phyloP scores from a whole-genome alignment of 2,888 invertebrate species.

The Macrophya annulata region DNA sequence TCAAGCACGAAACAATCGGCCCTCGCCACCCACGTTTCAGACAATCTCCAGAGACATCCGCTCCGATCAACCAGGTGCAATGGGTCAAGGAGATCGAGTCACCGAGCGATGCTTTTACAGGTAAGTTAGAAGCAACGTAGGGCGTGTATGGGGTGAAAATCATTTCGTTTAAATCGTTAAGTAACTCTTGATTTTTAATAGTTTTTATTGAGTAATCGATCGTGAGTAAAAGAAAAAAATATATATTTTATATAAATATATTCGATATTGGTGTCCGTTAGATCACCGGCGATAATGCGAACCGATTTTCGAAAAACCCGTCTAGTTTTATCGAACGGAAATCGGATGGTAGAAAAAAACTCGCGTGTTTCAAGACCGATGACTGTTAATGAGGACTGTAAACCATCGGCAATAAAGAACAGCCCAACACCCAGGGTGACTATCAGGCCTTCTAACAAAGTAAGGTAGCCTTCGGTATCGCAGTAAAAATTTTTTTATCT shows the following conservation, averaged over 20 bases:
- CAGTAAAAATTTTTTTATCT: background rate
- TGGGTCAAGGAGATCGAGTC: constrained; percentile 42
- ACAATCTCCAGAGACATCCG: constrained; percentile 43
- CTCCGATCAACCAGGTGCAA: constrained; percentile 35
- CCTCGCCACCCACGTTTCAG: constrained; percentile 23
- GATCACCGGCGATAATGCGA: constrained; percentile 33
- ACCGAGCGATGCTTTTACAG: constrained; percentile 44
- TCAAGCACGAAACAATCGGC: constrained; percentile 20
- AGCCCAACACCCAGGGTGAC: background rate
- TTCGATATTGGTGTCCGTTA: background rate
- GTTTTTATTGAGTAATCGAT: background rate
- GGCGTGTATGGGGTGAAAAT: background rate
- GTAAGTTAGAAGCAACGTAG: background rate
- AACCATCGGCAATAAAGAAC: constrained; percentile 1
- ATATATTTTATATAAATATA: background rate
- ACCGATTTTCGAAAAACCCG: constrained; percentile 37
- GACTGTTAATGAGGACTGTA: constrained; percentile 17
- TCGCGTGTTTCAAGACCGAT: constrained; percentile 20
- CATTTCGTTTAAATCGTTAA: background rate
- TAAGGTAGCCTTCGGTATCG: constrained; percentile 26
- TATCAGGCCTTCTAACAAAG: constrained; percentile 26
- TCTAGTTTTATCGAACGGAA: constrained; percentile 28
- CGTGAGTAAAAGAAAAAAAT: background rate
- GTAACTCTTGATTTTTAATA: background rate
- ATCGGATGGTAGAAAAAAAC: constrained; percentile 34